A percentile compares a stretch with the other conserved stretches of the same genome.
Conservation (phyloP, 2,113 vertebrate genomes). For the Pluvialis apricaria region DNA sequence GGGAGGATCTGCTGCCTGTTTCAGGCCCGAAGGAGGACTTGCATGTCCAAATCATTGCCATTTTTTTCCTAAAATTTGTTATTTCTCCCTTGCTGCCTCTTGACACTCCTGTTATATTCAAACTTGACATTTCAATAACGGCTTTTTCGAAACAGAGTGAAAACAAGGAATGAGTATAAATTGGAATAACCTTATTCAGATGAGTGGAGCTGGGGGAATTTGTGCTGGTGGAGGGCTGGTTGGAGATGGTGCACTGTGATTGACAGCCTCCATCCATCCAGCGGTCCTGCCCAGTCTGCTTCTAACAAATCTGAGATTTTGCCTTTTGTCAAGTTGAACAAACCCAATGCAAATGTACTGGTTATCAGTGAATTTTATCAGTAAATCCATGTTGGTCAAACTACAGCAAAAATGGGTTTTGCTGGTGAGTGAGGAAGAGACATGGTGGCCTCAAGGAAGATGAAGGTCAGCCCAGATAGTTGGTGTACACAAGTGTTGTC, state of each 20-base stretch:
- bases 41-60: rapidly evolving
- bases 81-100: neutral
- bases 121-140: neutral
- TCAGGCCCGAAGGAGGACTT: neutral
- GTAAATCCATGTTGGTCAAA: neutral
- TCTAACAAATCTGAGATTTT: neutral
- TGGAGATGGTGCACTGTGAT: neutral
- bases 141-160: neutral
- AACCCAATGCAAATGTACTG: rapidly evolving
- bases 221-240: rapidly evolving
- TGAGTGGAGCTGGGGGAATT: neutral
- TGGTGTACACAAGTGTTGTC: rapidly evolving
- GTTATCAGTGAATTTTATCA: neutral
- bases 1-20: neutral
- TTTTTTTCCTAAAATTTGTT: neutral
- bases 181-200: neutral
- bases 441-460: rapidly evolving
- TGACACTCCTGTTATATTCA: neutral
- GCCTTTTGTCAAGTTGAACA: neutral
- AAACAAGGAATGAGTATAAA: neutral
- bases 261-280: neutral
- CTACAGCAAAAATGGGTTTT: neutral
- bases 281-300: neutral
- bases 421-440: neutral
- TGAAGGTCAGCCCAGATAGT: neutral